These are phyloP conservation scores for Meloidogyne floridensis DNA, from an alignment of 1,140 invertebrate genomes.

Conservation along the genomic window DNA sequence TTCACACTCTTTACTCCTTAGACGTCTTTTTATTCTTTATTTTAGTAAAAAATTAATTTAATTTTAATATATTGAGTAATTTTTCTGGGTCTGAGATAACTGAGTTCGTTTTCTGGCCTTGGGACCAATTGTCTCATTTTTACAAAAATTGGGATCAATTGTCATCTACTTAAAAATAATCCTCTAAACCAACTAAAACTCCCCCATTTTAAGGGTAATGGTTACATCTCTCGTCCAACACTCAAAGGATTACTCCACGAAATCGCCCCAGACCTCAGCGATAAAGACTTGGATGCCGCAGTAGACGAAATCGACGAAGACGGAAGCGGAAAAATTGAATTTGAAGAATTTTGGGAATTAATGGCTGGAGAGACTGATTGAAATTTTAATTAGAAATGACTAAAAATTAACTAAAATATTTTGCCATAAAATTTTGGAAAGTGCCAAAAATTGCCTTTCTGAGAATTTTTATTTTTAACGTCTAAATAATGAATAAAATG, in stretches of 20 bases:
- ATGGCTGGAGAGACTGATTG: constrained; percentile 65
- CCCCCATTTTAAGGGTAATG: constrained; percentile 55
- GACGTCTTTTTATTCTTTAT: too few relatives aligned
- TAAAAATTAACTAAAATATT: neutral
- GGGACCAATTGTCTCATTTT: too few relatives aligned
- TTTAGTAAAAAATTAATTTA: too few relatives aligned
- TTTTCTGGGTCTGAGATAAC: neutral
- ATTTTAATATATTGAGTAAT: neutral
- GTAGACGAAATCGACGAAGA: constrained; percentile 66
- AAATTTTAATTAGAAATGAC: constrained; percentile 20
- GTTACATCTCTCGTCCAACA: constrained; percentile 65
- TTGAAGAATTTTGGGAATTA: constrained; percentile 65
- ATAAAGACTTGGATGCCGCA: constrained; percentile 60
- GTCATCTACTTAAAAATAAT: constrained; percentile 13
- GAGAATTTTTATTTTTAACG: constrained; percentile 14
- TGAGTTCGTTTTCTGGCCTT: too few relatives aligned
- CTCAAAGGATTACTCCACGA: constrained; percentile 63
- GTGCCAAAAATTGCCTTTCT: neutral
- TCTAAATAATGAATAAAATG: too few relatives aligned
- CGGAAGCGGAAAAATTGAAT: constrained; percentile 65
- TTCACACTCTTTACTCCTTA: too few relatives aligned
- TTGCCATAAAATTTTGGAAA: neutral
- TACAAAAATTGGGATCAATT: too few relatives aligned
- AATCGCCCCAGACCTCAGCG: constrained; percentile 63
- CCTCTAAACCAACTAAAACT: neutral